phyloP scores from a whole-genome alignment of 2,888 invertebrate genomes.

The Tricholauxania praeusta region DNA sequence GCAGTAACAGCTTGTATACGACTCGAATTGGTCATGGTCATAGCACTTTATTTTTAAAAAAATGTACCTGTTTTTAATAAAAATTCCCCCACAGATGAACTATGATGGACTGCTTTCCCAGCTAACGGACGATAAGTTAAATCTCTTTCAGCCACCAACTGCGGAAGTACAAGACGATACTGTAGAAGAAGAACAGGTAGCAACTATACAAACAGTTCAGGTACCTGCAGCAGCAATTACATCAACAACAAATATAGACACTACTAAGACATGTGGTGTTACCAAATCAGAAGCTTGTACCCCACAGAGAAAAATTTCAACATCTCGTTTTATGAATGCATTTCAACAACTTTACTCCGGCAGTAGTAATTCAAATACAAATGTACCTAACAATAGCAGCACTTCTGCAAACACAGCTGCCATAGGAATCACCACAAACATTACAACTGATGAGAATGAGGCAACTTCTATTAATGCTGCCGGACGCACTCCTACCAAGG shows the following conservation, averaged over 20 bases:
- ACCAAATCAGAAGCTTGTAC: constrained; percentile 53
- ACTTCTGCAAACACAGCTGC: constrained; percentile 8
- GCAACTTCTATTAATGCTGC: constrained; percentile 56
- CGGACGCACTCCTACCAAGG: constrained; percentile 69
- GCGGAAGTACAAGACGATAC: constrained; percentile 53
- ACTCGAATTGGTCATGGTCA: constrained; percentile 13
- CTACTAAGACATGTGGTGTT: not conserved
- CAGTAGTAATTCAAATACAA: constrained; percentile 44
- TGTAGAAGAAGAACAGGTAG: constrained; percentile 60
- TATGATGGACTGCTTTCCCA: constrained; percentile 65
- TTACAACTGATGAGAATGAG: constrained; percentile 26
- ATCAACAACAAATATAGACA: constrained; percentile 41
- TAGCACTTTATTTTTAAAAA: not conserved
- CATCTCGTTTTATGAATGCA: constrained; percentile 66
- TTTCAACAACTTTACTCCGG: constrained; percentile 64
- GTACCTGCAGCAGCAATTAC: constrained; percentile 22
- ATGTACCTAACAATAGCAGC: constrained; percentile 20
- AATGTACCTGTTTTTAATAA: constrained; percentile 40
- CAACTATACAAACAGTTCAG: constrained; percentile 58
- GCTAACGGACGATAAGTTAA: constrained; percentile 64
- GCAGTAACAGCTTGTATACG: not conserved
- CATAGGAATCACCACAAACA: not conserved
- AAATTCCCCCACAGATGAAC: constrained; percentile 62
- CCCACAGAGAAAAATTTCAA: constrained; percentile 67
- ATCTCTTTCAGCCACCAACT: constrained; percentile 50